phyloP scores from a whole-genome alignment of 2,888 invertebrate species.

The Synergus gifuensis region DNA sequence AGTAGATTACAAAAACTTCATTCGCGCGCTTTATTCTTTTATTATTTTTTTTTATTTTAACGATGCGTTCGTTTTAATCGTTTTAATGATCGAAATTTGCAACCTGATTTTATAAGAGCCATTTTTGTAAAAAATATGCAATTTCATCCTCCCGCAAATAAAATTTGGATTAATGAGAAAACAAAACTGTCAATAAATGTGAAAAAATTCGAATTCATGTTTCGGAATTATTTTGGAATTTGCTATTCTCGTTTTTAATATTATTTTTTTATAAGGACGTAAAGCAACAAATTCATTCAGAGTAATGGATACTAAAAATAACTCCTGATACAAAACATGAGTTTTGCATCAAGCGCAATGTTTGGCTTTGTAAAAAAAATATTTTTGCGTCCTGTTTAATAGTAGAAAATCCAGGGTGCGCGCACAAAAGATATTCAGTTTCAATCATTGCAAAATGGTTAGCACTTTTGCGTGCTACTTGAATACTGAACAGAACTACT shows the following conservation, averaged over 20 bases:
- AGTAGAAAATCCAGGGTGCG: background rate
- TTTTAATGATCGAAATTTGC: background rate
- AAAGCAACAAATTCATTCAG: background rate
- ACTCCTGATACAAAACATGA: background rate
- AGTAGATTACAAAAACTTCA: background rate
- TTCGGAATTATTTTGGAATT: too few relatives aligned
- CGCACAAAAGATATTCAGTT: background rate
- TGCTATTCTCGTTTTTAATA: too few relatives aligned
- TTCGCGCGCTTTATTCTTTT: background rate
- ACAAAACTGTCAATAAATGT: background rate
- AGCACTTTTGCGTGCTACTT: background rate
- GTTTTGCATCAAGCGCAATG: background rate
- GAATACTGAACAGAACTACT: background rate
- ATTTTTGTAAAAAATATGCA: too few relatives aligned
- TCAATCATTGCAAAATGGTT: background rate
- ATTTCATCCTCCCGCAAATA: too few relatives aligned
- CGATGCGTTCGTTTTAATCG: too few relatives aligned
- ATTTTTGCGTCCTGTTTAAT: background rate
- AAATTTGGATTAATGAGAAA: too few relatives aligned
- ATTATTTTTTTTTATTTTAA: background rate
- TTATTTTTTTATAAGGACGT: too few relatives aligned
- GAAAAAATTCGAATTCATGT: too few relatives aligned
- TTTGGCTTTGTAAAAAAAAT: background rate
- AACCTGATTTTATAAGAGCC: background rate
- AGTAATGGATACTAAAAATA: background rate